Conservation (phyloP, 1,140 invertebrate genomes). For the Danaus plexippus region DNA sequence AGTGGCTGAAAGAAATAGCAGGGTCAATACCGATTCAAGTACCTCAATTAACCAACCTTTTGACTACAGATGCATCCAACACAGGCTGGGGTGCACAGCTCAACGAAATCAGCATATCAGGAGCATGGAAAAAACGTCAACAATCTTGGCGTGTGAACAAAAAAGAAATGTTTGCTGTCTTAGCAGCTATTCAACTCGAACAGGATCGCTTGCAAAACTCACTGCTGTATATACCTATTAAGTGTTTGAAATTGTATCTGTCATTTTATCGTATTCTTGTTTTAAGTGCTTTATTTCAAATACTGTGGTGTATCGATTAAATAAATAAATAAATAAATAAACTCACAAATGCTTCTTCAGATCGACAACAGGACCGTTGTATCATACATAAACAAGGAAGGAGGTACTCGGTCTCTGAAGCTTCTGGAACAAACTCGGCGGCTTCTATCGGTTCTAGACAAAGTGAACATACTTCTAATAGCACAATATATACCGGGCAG, state of each 20-base stretch:
- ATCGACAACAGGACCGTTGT: constrained; percentile 47
- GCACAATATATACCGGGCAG: constrained; percentile 19
- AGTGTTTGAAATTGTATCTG: too few species aligned
- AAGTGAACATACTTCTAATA: constrained; percentile 16
- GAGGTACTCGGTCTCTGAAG: constrained; percentile 36
- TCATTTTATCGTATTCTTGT: too few species aligned
- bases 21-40: constrained; percentile 22
- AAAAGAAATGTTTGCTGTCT: constrained; percentile 44
- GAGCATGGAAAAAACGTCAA: constrained; percentile 23
- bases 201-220: constrained; percentile 20
- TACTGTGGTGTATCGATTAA: too few species aligned
- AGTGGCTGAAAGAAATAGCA: constrained; percentile 11
- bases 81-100: constrained; percentile 19
- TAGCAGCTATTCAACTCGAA: constrained; percentile 20
- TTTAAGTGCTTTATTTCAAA: too few species aligned
- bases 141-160: constrained; percentile 34
- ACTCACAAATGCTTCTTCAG: constrained; percentile 29
- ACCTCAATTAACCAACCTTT: constrained; percentile 14
- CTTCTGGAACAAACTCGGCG: constrained; percentile 36
- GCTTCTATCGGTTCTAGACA: constrained; percentile 31
- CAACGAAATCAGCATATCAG: constrained; percentile 13
- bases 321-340: too few species aligned
- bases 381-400: constrained; percentile 41
- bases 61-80: constrained; percentile 21
- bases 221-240: too few species aligned